Percentiles rank a stretch among this genome's conserved stretches.
Conservation (phyloP, 2,888 invertebrate genomes). For the Auanema freiburgensis region DNA sequence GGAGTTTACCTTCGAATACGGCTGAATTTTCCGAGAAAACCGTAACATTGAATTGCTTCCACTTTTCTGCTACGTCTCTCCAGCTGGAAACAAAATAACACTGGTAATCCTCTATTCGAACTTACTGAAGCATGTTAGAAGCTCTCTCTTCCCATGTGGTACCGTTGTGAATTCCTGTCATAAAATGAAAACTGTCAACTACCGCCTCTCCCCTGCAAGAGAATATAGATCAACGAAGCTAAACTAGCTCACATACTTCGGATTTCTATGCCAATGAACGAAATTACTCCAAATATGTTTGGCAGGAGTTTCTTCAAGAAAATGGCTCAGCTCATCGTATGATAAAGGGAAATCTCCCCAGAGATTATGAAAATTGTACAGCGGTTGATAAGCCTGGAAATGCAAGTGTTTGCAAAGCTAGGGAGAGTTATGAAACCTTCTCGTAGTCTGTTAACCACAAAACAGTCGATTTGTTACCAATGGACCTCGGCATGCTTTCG, state of each 20-base stretch:
- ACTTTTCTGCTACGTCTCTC: constrained; percentile 26
- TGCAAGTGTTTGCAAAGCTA: too few species aligned
- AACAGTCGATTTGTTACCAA: constrained; percentile 26
- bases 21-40: constrained; percentile 28
- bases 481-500: constrained; percentile 22
- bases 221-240: neutral
- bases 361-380: constrained; percentile 12
- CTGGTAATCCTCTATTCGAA: neutral
- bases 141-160: constrained; percentile 30
- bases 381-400: constrained; percentile 5
- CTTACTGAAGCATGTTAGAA: constrained; percentile 25
- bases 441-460: constrained; percentile 34
- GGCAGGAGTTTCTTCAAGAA: constrained; percentile 9
- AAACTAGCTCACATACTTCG: constrained; percentile 3
- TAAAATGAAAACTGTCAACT: constrained; percentile 26
- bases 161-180: constrained; percentile 29
- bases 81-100: constrained; percentile 17
- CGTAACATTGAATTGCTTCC: constrained; percentile 35
- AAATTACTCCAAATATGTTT: constrained; percentile 16
- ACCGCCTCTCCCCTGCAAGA: constrained; percentile 4
- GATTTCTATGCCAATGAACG: constrained; percentile 25
- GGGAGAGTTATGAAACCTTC: constrained; percentile 8
- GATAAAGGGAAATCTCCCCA: constrained; percentile 14
- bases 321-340: constrained; percentile 20
- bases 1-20: constrained; percentile 31